phyloP scores from a whole-genome alignment of 2,888 invertebrate species.

The Andrena chrysosceles region DNA sequence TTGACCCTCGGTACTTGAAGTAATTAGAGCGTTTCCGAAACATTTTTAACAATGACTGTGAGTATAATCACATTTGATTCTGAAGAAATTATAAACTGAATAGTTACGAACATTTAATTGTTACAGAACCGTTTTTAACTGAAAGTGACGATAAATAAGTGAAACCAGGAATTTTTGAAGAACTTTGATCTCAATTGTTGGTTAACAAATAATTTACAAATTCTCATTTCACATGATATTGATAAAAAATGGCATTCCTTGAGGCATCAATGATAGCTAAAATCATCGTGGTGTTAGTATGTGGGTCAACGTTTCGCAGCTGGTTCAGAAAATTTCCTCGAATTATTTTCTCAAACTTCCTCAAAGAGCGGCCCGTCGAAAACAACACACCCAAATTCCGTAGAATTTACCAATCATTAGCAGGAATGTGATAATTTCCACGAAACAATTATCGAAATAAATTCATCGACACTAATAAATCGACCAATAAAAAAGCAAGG shows the following conservation, averaged over 20 bases:
- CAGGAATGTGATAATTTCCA: constrained; percentile 23
- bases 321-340: constrained; percentile 8
- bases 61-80: too few relatives aligned
- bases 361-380: neutral
- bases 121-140: too few relatives aligned
- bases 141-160: too few relatives aligned
- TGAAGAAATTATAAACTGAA: too few relatives aligned
- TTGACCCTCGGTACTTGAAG: neutral
- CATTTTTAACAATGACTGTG: neutral
- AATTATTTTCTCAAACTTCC: constrained; percentile 25
- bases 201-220: neutral
- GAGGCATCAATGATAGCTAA: neutral
- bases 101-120: too few relatives aligned
- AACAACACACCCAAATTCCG: constrained; percentile 27
- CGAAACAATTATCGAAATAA: constrained; percentile 33
- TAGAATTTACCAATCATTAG: constrained; percentile 21
- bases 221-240: neutral
- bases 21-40: neutral
- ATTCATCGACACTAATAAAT: constrained; percentile 56
- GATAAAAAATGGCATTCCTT: constrained; percentile 11
- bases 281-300: constrained; percentile 22
- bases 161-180: too few relatives aligned
- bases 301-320: constrained; percentile 30
- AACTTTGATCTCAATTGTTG: neutral
- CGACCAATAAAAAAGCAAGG: constrained; percentile 14